phyloP scores from a whole-genome alignment of 2,113 vertebrate species.

The Peromyscus californicus region DNA sequence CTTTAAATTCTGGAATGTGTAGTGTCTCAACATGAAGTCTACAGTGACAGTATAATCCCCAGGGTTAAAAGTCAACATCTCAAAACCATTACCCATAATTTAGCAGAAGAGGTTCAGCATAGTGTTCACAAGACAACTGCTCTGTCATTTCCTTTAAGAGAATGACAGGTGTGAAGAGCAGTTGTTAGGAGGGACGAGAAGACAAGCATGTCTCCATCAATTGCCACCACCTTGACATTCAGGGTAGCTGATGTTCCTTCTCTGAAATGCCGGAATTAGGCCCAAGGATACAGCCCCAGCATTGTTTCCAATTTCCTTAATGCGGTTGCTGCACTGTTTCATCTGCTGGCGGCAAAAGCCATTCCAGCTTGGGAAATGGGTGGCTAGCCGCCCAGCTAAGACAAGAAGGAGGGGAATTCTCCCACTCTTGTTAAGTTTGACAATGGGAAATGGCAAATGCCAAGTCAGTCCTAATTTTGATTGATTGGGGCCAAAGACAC shows the following conservation, averaged over 20 bases:
- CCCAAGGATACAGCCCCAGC: slow-evolving; percentile 72
- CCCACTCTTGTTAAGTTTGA: slow-evolving; percentile 5
- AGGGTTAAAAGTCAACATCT: slow-evolving; percentile 82
- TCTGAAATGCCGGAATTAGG: slow-evolving; percentile 83
- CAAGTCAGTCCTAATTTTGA: slow-evolving; percentile 82
- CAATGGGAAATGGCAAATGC: slow-evolving; percentile 71
- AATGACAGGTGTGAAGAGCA: slow-evolving; percentile 81
- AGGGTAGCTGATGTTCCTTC: slow-evolving; percentile 81
- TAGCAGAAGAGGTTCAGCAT: slow-evolving; percentile 74
- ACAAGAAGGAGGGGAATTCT: slow-evolving; percentile 42
- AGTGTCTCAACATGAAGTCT: slow-evolving; percentile 77
- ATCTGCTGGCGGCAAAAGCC: slow-evolving; percentile 67
- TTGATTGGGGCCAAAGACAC: slow-evolving; percentile 79
- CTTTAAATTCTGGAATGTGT: slow-evolving; percentile 83
- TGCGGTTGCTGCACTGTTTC: slow-evolving; percentile 77
- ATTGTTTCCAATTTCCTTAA: slow-evolving; percentile 84
- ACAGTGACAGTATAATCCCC: slow-evolving; percentile 81
- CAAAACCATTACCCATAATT: slow-evolving; percentile 82
- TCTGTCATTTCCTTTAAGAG: slow-evolving; percentile 78
- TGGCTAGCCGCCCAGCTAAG: slow-evolving; percentile 47
- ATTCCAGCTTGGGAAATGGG: slow-evolving; percentile 64
- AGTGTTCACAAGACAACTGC: slow-evolving; percentile 67
- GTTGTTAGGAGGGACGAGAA: slow-evolving; percentile 67
- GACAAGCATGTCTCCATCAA: slow-evolving; percentile 81
- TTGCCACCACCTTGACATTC: slow-evolving; percentile 80